Base-by-base conservation (phyloP, 2,113 vertebrate genomes). In the Marmota flaviventris region DNA sequence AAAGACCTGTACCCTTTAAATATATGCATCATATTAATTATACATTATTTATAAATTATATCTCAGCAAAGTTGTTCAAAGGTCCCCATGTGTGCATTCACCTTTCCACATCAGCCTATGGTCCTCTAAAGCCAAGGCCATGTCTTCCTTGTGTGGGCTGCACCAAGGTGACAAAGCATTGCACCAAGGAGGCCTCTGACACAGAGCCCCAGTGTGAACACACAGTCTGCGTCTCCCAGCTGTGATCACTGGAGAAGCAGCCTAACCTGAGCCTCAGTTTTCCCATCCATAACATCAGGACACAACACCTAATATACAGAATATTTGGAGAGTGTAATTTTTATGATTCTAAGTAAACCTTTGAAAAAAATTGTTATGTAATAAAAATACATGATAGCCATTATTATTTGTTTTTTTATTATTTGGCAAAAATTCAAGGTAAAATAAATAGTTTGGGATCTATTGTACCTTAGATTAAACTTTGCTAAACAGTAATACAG, bases 151-250 rank as follows among this genome's bases (percentile, higher is more conserved):
- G 27, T 4, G 1, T 22, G 45, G 56, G 37, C 6, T 51, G 11
- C 25, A 4, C 1, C 5, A 6, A 4, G 25, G 24, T 17, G 4
- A 10, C 37, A 8, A 16, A 1, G 0, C 39, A 16, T 11, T 0
- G 14, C 24, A n/a, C 45, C 12, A 2, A 17, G 20, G 45, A n/a
- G 51, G 53, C 48, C 79, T 32, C 6, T 29, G 58, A 3, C 13
- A 53, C 9, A 42, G 84, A 45, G 42, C 6, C 2, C 45, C 8
- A 20, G 5, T 77, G 37, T 0, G 1, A 14, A 75, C 16, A 8
- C 32, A 8, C 11, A 8, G 70, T 5, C 58, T 24, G 37, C 6
- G 25, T 22, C 53, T 6, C 34, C 27, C 2, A 20, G 42, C 56
- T 32, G 73, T 29, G n/a, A 39, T 63, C 17, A 42, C 72, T 29